Conservation (phyloP, 2,888 invertebrate genomes). For the Pilophorus perplexus region DNA sequence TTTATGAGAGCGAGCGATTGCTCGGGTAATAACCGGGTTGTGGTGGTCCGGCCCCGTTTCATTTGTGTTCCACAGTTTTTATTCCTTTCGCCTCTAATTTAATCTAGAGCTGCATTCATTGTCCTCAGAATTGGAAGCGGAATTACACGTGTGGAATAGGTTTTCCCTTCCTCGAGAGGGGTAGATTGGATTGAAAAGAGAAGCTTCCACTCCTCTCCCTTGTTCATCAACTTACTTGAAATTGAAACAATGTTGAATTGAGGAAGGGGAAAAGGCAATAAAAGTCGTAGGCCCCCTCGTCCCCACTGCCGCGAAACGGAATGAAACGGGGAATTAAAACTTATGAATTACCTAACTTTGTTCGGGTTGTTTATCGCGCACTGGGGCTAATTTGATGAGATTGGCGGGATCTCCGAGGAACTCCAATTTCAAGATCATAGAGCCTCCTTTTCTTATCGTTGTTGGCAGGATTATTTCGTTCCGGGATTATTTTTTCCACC, state of each 20-base stretch:
- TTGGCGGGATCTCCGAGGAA: too few relatives aligned
- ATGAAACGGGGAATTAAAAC: conserved; percentile 21
- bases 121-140: conserved; percentile 41
- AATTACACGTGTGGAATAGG: conserved; percentile 41
- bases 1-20: conserved; percentile 36
- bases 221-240: conserved; percentile 40
- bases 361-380: too few relatives aligned
- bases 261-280: conserved; percentile 15
- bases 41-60: conserved; percentile 18
- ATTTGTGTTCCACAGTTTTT: conserved; percentile 38
- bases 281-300: conserved; percentile 23
- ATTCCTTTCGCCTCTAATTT: conserved; percentile 41
- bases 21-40: conserved; percentile 38
- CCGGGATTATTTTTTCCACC: too few relatives aligned
- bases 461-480: too few relatives aligned
- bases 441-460: too few relatives aligned
- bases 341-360: background rate
- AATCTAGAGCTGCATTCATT: conserved; percentile 41
- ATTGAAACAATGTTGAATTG: conserved; percentile 40
- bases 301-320: too few relatives aligned
- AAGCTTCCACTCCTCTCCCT: conserved; percentile 5
- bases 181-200: conserved; percentile 40
- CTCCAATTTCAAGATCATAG: too few relatives aligned
- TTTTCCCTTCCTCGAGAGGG: conserved; percentile 6
- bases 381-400: too few relatives aligned